Evolutionary conservation across 2,113 vertebrate genomes (phyloP), one percentile per base, ranked within the genome.

Genomic region (Eupsittula cactorum): DNA sequence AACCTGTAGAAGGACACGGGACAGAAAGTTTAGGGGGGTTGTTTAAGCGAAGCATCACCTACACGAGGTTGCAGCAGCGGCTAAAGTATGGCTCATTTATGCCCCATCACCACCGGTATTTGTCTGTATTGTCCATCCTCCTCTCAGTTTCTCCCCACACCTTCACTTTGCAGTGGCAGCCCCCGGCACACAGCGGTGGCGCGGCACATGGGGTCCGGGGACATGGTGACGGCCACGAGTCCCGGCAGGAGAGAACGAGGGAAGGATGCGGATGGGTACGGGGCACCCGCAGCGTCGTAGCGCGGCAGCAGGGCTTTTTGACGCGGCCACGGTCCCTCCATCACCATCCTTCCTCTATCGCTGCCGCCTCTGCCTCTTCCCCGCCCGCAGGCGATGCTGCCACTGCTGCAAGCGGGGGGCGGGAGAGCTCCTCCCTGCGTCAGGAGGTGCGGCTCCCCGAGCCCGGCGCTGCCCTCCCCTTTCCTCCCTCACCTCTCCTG

Each of bases 351-450:
- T 1, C 21, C 6, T 7, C 44, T 19, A 2, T 19, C 7, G 6
- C 41, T 5, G 53, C 55, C 39, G 27, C 28, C 31, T 5, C 50
- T 11, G 3, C 77, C 39, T 64, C 44, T 8, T 13, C 44, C 25
- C 49, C 33, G 39, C 49, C 47, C 25, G 78, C 86, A 13, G 46
- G 17, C 25, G 77, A 52, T 29, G 82, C 82, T 90, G 18, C 33
- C 55, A 23, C 33, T n/a, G 74, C 90, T 75, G 94, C 79, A 55
- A 86, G 63, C 63, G 73, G 60, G 69, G n/a, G 29, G 44, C 31
- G 28, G 67, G 68, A 69, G 75, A n/a, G 52, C 86, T 95, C 85
- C 79, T 88, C 97, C 77, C 90, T 97, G 97, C 97, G 96, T 97
- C 97, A 97, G 93, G 96, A 96, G 93, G 92, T 64, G 97, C 97